Percentiles rank a stretch among this genome's conserved stretches.
Conservation (phyloP, 2,797 vertebrate genomes). For the Spinibarbus caldwelli region DNA sequence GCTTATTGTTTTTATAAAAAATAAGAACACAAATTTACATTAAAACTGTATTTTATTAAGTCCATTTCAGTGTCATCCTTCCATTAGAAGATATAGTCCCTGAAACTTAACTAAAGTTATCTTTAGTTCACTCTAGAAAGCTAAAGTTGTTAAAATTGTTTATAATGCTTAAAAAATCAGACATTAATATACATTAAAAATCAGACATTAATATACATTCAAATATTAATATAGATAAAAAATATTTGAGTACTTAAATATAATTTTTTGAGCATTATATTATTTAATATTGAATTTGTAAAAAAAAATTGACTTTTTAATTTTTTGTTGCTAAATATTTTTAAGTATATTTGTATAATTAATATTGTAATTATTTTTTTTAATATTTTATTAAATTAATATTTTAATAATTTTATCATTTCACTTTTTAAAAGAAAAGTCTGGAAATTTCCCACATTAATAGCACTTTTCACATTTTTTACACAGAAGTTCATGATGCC, state of each 20-base stretch:
- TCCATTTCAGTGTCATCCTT: background rate
- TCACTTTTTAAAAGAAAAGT: no score
- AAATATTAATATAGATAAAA: background rate
- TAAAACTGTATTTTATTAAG: background rate
- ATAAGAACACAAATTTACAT: no score
- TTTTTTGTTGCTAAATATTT: background rate
- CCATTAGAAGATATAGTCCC: background rate
- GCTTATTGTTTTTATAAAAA: background rate
- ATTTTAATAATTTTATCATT: background rate
- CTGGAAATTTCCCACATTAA: background rate
- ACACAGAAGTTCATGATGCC: background rate
- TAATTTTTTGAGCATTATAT: background rate
- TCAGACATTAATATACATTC: background rate
- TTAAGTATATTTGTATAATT: no score
- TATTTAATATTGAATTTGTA: background rate
- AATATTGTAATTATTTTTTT: background rate
- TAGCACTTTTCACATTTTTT: background rate
- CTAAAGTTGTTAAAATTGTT: background rate
- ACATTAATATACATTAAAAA: background rate
- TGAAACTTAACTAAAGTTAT: background rate
- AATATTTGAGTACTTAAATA: background rate
- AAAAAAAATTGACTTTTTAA: rapidly evolving
- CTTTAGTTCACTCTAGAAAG: no score
- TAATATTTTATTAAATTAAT: background rate
- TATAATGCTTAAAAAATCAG: background rate